Percentiles rank a stretch among this genome's conserved stretches.
Conservation (phyloP, 2,797 vertebrate genomes). For the Margarornis squamiger region DNA sequence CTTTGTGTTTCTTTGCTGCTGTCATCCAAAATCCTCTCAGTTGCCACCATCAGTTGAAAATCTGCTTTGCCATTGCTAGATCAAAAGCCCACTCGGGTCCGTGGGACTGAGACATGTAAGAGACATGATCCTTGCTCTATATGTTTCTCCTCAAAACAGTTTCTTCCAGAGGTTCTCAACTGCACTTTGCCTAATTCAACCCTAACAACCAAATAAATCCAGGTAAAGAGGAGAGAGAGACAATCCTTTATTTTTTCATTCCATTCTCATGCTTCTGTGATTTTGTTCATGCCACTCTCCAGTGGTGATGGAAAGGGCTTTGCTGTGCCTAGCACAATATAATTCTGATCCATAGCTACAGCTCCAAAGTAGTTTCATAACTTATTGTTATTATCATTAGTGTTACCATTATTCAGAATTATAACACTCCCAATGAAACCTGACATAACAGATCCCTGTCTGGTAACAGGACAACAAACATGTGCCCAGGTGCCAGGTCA, state of each 20-base stretch:
- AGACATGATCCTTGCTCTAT: not conserved
- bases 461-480: not conserved
- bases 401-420: not conserved
- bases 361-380: not conserved
- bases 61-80: not conserved
- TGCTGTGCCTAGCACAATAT: not conserved
- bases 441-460: not conserved
- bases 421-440: not conserved
- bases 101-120: not conserved
- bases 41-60: not conserved
- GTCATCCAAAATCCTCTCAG: not conserved
- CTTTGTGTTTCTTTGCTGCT: slow-evolving; percentile 40
- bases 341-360: not conserved
- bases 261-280: not conserved
- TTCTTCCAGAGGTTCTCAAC: not conserved
- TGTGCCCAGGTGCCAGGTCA: not conserved
- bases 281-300: not conserved
- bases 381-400: not conserved
- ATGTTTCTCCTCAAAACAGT: not conserved
- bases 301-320: not conserved
- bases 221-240: not conserved
- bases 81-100: not conserved
- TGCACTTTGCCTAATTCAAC: not conserved
- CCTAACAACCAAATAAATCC: not conserved
- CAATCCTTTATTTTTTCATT: not conserved